Conservation (phyloP, 2,888 invertebrate genomes). For the Cheilosia vulpina region DNA sequence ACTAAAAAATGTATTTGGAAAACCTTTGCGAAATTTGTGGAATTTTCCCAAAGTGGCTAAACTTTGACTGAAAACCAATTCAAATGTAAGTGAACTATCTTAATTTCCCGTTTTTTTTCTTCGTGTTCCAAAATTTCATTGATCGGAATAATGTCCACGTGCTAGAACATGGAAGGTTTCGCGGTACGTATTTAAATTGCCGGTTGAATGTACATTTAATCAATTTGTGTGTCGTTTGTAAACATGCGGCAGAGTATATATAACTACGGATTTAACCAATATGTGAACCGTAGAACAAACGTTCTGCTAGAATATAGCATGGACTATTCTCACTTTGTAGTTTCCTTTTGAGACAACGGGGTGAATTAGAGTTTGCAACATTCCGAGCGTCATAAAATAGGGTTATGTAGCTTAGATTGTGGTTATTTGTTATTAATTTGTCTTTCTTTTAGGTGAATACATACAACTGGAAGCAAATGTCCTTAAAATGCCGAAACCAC, state of each 20-base stretch:
- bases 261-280: slow-evolving; percentile 44
- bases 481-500: neutral
- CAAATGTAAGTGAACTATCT: neutral
- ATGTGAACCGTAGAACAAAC: slow-evolving; percentile 74
- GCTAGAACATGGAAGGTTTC: neutral
- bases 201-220: neutral
- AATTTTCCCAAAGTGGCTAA: neutral
- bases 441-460: slow-evolving; percentile 21
- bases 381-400: neutral
- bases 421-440: slow-evolving; percentile 4
- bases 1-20: neutral
- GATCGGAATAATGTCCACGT: no score
- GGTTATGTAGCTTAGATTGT: neutral
- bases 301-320: slow-evolving; percentile 74
- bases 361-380: slow-evolving; percentile 74
- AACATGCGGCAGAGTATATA: slow-evolving; percentile 49
- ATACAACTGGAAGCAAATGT: neutral
- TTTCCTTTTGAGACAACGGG: slow-evolving; percentile 32
- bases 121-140: no score
- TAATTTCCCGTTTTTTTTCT: no score
- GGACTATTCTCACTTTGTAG: slow-evolving; percentile 61
- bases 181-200: neutral
- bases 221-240: neutral
- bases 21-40: neutral
- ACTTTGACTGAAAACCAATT: neutral